Evolutionary conservation across 2,797 vertebrate species (phyloP), one percentile per base, ranked within the genome.

Genomic region (Paratrypauchen microcephalus): DNA sequence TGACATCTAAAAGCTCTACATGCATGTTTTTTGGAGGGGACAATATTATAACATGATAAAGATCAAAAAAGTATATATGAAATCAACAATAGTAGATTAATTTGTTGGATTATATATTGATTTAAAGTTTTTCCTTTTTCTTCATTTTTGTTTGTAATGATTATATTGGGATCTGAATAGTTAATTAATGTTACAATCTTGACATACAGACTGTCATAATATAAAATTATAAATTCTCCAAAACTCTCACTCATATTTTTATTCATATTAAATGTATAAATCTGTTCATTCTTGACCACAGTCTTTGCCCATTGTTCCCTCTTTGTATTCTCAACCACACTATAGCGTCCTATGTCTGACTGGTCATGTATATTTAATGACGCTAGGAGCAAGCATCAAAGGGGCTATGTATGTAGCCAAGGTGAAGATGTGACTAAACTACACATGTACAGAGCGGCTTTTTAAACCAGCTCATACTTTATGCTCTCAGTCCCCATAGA

Each of bases 331-430:
- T 47, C 57, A 68, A 67, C 56, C 60, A 48, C 32, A 23, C 45
- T 21, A 36, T 69, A 73, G 60, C 70, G 73, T 86, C 64, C 52
- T 23, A 65, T 78, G 68, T 83, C 79, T 67, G 72, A 55, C 68
- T 69, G 9, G 66, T n/a, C 57, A 79, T 88, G 61, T 59, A 85
- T 87, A 83, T 83, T 87, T 87, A 73, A 89, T 85, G 69, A 82
- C 19, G 32, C 23, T n/a, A 45, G 62, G 52, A 36, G 21, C 32
- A 68, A 66, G 63, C 66, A 67, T 69, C 23, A 61, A 65, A 80
- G 66, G 18, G 16, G 2, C 6, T 28, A 64, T 24, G 71, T 8
- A 39, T 47, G 28, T 47, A 32, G 12, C 23, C 36, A 0, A 15
- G 19, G 64, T 58, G 63, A 79, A 60, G 47, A 66, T 12, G 66